phyloP scores from a whole-genome alignment of 2,888 invertebrate species.

The Hybos culiciformis region DNA sequence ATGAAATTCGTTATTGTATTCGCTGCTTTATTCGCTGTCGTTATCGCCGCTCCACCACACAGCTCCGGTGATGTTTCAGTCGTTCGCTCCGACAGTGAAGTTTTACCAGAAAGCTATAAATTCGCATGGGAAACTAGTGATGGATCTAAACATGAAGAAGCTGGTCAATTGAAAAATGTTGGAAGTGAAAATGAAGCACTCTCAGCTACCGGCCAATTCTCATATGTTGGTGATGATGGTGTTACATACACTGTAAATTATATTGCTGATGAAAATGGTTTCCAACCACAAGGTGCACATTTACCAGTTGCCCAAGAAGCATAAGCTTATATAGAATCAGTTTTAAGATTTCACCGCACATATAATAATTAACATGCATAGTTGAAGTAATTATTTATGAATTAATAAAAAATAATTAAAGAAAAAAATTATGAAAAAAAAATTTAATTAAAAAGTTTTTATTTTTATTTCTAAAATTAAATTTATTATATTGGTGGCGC shows the following conservation, averaged over 20 bases:
- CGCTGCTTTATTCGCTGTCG: constrained; percentile 20
- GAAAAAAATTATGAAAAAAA: neutral
- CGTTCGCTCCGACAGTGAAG: constrained; percentile 40
- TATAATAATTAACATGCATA: neutral
- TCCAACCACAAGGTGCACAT: constrained; percentile 39
- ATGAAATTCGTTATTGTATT: constrained; percentile 12
- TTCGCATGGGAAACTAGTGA: constrained; percentile 42
- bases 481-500: too few relatives aligned
- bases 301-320: constrained; percentile 35
- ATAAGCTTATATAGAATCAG: too few relatives aligned
- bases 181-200: constrained; percentile 42
- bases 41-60: constrained; percentile 18
- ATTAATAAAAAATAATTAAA: neutral
- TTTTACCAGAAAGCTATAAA: constrained; percentile 40
- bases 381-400: neutral
- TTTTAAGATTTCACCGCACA: neutral
- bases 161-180: constrained; percentile 39
- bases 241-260: constrained; percentile 42
- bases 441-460: neutral
- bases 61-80: constrained; percentile 38
- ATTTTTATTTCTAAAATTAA: neutral
- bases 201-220: constrained; percentile 38
- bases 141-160: constrained; percentile 39
- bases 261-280: constrained; percentile 32
- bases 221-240: constrained; percentile 43